Percentiles rank a stretch among this genome's conserved stretches.
These are phyloP conservation scores for Epinephelus lanceolatus DNA, from an alignment of 2,113 vertebrate genomes.

Conservation along the genomic window DNA sequence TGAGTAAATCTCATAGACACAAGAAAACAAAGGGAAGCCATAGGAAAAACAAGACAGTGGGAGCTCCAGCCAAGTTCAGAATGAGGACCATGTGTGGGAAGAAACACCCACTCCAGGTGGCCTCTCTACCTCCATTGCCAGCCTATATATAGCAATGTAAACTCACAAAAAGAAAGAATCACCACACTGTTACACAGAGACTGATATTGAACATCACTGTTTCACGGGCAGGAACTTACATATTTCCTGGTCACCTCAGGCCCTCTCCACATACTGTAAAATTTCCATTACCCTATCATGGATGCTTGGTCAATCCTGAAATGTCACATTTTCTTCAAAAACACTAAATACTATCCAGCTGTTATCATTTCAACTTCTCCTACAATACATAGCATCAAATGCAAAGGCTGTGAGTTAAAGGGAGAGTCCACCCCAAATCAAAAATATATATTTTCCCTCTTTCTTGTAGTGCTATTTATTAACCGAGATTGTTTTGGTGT, in stretches of 20 bases:
- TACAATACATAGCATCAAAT: neutral
- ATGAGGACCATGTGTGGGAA: slow-evolving; percentile 70
- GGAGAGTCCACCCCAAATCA: too few relatives aligned
- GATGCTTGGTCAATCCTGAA: neutral
- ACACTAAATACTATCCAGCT: neutral
- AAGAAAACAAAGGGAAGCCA: slow-evolving; percentile 48
- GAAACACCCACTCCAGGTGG: slow-evolving; percentile 70
- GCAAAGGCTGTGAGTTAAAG: neutral
- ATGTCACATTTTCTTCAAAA: neutral
- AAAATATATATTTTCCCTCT: too few relatives aligned
- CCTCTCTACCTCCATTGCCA: slow-evolving; percentile 43
- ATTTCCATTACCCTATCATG: too few relatives aligned
- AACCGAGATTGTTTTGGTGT: too few relatives aligned
- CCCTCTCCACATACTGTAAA: neutral
- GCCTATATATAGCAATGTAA: slow-evolving; percentile 45
- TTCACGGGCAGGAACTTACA: neutral
- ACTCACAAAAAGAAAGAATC: slow-evolving; percentile 11
- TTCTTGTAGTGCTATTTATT: too few relatives aligned
- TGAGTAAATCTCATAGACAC: slow-evolving; percentile 49
- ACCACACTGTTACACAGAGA: neutral
- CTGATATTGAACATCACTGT: neutral
- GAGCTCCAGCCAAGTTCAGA: slow-evolving; percentile 58
- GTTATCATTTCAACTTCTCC: neutral
- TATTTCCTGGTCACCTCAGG: neutral
- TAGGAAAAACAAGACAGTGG: slow-evolving; percentile 44